These are phyloP conservation scores for Eurystomus gularis DNA, from an alignment of 2,113 vertebrate species.

Conservation along the genomic window DNA sequence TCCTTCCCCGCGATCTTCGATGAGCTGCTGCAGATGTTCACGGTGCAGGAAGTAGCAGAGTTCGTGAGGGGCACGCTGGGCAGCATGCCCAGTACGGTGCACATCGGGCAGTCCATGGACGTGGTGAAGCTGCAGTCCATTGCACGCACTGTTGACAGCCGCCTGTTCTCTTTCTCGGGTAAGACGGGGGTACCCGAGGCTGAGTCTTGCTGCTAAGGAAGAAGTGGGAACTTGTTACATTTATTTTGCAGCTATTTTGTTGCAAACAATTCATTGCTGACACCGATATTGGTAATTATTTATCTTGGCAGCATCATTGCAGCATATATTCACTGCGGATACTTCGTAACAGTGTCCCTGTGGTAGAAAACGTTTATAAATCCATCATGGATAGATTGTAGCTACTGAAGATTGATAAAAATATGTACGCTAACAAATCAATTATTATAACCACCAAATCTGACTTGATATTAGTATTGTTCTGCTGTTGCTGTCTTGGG, in stretches of 20 bases:
- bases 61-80: slow-evolving; percentile 93
- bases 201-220: neutral
- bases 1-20: slow-evolving; percentile 97
- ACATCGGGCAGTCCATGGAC: slow-evolving; percentile 95
- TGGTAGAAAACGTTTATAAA: neutral
- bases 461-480: neutral
- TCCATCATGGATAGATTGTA: neutral
- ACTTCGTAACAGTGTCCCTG: neutral
- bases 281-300: neutral
- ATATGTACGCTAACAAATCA: neutral
- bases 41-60: slow-evolving; percentile 94
- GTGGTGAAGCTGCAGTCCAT: slow-evolving; percentile 96
- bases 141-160: slow-evolving; percentile 93
- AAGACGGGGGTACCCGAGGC: neutral
- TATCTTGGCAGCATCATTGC: neutral
- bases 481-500: neutral
- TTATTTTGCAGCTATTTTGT: neutral
- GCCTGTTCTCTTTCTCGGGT: slow-evolving; percentile 96
- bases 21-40: slow-evolving; percentile 97
- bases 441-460: neutral
- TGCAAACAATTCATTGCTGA: neutral
- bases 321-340: neutral
- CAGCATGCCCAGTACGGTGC: slow-evolving; percentile 94
- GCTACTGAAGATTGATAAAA: neutral
- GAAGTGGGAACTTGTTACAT: neutral